phyloP scores from a whole-genome alignment of 35 echinoderm and acorn worm genomes.

The Ophiothrix spiculata region DNA sequence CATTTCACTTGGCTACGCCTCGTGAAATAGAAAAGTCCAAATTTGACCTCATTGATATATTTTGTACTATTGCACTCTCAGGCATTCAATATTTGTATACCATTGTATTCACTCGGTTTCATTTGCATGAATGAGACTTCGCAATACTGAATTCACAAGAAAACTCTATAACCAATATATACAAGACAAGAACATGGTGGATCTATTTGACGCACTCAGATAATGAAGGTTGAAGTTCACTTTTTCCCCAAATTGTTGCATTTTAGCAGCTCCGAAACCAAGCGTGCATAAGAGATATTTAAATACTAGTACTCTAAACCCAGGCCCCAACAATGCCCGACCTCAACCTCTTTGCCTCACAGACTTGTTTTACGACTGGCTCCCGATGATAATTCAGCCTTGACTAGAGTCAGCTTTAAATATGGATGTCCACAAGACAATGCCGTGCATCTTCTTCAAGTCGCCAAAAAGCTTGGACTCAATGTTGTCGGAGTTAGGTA shows the following conservation, averaged over 20 bases:
- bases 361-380: neutral
- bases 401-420: neutral
- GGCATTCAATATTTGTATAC: too few relatives aligned
- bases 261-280: neutral
- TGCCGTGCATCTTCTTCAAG: neutral
- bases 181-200: neutral
- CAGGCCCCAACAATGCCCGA: too few relatives aligned
- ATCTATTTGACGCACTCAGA: neutral
- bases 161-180: too few relatives aligned
- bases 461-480: neutral
- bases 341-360: neutral
- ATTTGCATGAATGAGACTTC: too few relatives aligned
- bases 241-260: neutral
- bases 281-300: neutral
- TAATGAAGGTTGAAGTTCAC: neutral
- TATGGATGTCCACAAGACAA: neutral
- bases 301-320: too few relatives aligned
- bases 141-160: too few relatives aligned
- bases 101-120: too few relatives aligned
- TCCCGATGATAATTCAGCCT: neutral
- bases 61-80: too few relatives aligned
- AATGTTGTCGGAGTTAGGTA: neutral
- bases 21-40: too few relatives aligned
- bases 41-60: too few relatives aligned
- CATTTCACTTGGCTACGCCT: too few relatives aligned